phyloP scores from a whole-genome alignment of 1,140 invertebrate species.

The Drosophila nasuta region DNA sequence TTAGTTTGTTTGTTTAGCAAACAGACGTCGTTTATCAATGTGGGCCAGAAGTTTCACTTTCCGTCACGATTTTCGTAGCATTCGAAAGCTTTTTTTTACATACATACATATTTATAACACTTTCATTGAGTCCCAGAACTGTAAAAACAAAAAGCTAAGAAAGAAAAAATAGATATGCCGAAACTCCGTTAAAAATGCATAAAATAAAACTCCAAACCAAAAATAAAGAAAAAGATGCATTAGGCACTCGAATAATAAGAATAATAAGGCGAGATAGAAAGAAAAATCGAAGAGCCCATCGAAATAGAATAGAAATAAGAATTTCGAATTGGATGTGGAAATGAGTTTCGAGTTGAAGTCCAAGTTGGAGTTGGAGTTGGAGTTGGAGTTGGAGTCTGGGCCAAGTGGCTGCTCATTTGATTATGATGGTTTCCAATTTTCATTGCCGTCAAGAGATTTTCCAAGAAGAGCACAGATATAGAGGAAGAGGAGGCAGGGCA shows the following conservation, averaged over 20 bases:
- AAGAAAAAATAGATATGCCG: slow-evolving; percentile 12
- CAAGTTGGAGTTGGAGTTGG: neutral
- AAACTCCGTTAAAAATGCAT: slow-evolving; percentile 64
- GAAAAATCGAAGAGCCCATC: slow-evolving; percentile 6
- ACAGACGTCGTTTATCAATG: slow-evolving; percentile 18
- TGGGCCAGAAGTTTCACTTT: slow-evolving; percentile 64
- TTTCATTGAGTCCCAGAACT: slow-evolving; percentile 56
- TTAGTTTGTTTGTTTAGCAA: slow-evolving; percentile 10
- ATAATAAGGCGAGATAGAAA: slow-evolving; percentile 56
- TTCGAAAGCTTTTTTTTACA: slow-evolving; percentile 25
- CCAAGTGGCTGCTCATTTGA: slow-evolving; percentile 20
- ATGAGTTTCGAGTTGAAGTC: slow-evolving; percentile 3
- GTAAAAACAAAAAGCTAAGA: slow-evolving; percentile 41
- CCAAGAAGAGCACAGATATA: slow-evolving; percentile 17
- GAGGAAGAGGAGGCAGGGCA: neutral
- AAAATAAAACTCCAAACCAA: slow-evolving; percentile 42
- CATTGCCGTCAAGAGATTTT: neutral
- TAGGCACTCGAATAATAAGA: slow-evolving; percentile 54
- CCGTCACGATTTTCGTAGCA: slow-evolving; percentile 55
- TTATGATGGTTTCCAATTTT: slow-evolving; percentile 16
- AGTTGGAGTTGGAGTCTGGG: slow-evolving; percentile 9
- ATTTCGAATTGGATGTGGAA: neutral
- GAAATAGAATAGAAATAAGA: slow-evolving; percentile 4
- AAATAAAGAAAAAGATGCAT: neutral
- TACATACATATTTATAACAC: slow-evolving; percentile 71